Conservation (phyloP, 1,140 invertebrate genomes). For the Rhopalosiphum maidis region DNA sequence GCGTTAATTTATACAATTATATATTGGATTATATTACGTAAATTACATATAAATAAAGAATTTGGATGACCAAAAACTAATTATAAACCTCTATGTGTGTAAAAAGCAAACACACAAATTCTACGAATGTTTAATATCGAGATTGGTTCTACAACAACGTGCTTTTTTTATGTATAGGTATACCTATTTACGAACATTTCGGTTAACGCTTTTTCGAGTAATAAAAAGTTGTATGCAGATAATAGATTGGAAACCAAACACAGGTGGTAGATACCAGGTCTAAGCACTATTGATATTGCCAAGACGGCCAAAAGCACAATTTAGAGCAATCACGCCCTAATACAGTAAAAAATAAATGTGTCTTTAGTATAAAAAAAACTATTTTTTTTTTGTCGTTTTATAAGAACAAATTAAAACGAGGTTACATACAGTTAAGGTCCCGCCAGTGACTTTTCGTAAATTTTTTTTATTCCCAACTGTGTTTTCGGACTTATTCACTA, state of each 20-base stretch:
- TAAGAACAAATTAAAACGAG: background rate
- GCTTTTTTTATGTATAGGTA: background rate
- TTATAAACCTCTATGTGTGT: background rate
- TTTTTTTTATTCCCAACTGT: background rate
- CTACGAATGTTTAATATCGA: conserved; percentile 5
- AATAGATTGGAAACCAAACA: conserved; percentile 4
- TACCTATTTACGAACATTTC: background rate
- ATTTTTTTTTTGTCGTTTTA: background rate
- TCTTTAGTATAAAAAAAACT: background rate
- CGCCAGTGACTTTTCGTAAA: background rate
- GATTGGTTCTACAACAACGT: background rate
- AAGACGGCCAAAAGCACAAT: background rate
- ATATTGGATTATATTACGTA: background rate
- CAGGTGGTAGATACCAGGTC: background rate
- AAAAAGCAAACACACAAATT: background rate
- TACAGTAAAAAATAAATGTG: background rate
- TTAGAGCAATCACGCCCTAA: background rate
- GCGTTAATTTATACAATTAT: background rate
- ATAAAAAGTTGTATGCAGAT: conserved; percentile 12
- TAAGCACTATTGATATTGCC: background rate
- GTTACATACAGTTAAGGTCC: background rate
- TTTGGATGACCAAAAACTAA: background rate
- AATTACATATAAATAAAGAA: background rate
- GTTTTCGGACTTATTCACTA: background rate
- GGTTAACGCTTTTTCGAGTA: background rate